Conservation (phyloP, 2,888 invertebrate species). For the Himalopsyche anomala region DNA sequence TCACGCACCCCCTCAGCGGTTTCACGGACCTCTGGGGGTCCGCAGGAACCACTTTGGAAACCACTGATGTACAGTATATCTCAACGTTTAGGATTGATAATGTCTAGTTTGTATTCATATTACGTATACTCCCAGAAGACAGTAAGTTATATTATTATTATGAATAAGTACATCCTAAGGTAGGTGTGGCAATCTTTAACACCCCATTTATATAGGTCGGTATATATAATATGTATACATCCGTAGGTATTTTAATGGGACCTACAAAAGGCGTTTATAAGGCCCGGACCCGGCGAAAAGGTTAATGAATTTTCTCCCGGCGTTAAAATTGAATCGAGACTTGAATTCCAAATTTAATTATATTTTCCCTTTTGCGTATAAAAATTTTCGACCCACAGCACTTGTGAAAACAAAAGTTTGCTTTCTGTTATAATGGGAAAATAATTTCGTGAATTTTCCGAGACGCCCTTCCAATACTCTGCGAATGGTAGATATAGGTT, state of each 20-base stretch:
- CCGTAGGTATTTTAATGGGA: conserved; percentile 22
- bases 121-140: not conserved
- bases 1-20: no score
- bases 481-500: no score
- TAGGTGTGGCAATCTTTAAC: conserved; percentile 20
- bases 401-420: conserved; percentile 31
- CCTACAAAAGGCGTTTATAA: conserved; percentile 34
- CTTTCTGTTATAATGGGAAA: conserved; percentile 25
- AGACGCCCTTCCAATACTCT: conserved; percentile 4
- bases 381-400: conserved; percentile 31
- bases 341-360: conserved; percentile 34
- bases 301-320: conserved; percentile 16
- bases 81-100: no score
- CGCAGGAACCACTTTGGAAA: no score
- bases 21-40: no score
- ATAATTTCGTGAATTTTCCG: conserved; percentile 18
- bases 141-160: conserved; percentile 16
- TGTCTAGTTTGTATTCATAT: no score
- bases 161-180: conserved; percentile 10
- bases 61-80: no score
- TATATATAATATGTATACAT: conserved; percentile 1
- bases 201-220: conserved; percentile 25
- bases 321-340: conserved; percentile 34
- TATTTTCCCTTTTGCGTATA: conserved; percentile 31
- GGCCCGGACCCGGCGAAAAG: conserved; percentile 25